Percentiles rank a stretch among this genome's conserved stretches.
Conservation (phyloP, 2,888 invertebrate species). For the Perithous albicinctus region DNA sequence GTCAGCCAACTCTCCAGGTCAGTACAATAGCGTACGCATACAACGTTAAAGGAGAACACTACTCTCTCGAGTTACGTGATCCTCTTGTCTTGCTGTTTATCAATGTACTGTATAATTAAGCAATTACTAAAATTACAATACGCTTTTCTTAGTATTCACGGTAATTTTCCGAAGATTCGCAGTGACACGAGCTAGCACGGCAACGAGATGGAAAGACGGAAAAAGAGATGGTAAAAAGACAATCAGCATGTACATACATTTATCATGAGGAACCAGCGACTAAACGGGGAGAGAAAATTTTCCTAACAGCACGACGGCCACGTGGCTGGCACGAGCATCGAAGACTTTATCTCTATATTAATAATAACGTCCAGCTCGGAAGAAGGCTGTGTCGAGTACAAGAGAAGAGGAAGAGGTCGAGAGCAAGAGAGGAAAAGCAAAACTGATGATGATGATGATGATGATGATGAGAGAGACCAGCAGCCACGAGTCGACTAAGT, state of each 20-base stretch:
- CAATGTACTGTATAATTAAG: slow-evolving; percentile 8
- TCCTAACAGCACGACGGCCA: slow-evolving; percentile 47
- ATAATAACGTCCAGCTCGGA: neutral
- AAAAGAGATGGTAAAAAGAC: neutral
- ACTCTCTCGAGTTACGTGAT: slow-evolving; percentile 10
- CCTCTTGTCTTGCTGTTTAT: neutral
- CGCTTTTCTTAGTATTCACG: neutral
- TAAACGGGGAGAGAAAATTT: slow-evolving; percentile 28
- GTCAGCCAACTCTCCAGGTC: neutral
- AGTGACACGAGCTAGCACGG: neutral
- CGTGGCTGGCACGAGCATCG: slow-evolving; percentile 62
- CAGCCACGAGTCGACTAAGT: neutral
- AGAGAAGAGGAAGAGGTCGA: slow-evolving; percentile 6
- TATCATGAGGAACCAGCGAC: neutral
- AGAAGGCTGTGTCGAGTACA: neutral
- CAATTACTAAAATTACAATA: slow-evolving; percentile 12
- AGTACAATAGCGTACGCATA: neutral
- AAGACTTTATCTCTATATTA: neutral
- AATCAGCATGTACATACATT: neutral
- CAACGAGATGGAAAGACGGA: neutral
- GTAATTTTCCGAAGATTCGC: slow-evolving; percentile 29
- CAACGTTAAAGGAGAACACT: neutral
- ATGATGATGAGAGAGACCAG: slow-evolving; percentile 18
- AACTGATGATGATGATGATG: slow-evolving; percentile 23
- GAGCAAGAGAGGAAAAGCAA: slow-evolving; percentile 9